These are phyloP conservation scores for Cephus runcator DNA, from an alignment of 2,888 invertebrate genomes.

Conservation along the genomic window DNA sequence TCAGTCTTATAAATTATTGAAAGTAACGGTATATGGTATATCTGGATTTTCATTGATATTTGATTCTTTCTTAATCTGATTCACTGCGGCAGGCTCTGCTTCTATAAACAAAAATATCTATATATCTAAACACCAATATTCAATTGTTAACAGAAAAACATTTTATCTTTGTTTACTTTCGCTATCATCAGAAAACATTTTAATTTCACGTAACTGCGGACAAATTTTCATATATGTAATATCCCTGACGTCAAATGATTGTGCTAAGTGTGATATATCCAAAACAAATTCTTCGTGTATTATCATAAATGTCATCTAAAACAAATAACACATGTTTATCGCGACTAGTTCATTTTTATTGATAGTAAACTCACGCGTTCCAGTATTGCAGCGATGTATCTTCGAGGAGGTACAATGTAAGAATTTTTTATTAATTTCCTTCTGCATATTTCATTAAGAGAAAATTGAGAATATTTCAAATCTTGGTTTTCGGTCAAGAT, in stretches of 20 bases:
- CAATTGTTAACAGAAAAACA: not conserved
- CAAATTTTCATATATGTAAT: constrained; percentile 34
- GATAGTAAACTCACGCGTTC: constrained; percentile 36
- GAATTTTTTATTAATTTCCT: constrained; percentile 34
- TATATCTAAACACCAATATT: not conserved
- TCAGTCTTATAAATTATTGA: not conserved
- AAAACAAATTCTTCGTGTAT: constrained; percentile 52
- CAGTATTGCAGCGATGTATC: constrained; percentile 36
- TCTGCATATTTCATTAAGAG: constrained; percentile 28
- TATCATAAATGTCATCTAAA: constrained; percentile 49
- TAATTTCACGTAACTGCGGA: not conserved
- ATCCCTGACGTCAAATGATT: constrained; percentile 42
- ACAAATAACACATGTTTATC: not conserved
- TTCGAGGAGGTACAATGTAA: constrained; percentile 31
- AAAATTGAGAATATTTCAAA: constrained; percentile 49
- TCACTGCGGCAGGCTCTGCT: not conserved
- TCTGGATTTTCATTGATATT: not conserved
- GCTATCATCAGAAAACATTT: not conserved
- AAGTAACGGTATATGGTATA: not conserved
- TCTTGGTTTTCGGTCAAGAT: constrained; percentile 17
- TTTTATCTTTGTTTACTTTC: not conserved
- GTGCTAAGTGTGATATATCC: constrained; percentile 40
- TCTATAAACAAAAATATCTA: not conserved
- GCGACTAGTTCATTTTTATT: not conserved
- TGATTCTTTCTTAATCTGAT: not conserved